Evolutionary conservation across 2,797 vertebrate genomes (phyloP), one percentile per base, ranked within the genome.

Genomic region (Dromococcyx pavoninus): DNA sequence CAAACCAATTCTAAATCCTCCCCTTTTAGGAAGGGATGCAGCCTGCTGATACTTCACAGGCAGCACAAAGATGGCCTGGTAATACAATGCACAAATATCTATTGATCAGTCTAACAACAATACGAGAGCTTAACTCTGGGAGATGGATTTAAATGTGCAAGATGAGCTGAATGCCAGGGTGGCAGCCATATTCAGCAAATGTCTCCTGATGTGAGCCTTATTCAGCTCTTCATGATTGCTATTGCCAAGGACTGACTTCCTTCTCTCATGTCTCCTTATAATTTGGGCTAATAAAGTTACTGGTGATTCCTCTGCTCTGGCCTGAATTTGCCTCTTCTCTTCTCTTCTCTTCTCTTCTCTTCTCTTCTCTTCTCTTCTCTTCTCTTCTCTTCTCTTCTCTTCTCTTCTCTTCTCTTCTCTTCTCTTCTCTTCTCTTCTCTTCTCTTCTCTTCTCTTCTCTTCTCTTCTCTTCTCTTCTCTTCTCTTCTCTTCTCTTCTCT

Each of bases 41-140:
- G 44, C 54, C 74, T 78, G 37, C 32, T 91, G 74, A 13, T 92
- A 58, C 81, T 93, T 92, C 79, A 60, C 10, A 89, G 86, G 70
- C 58, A 57, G 81, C 71, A 73, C 57, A 89, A 81, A 89, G 86
- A 53, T 33, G 32, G 61, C 33, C 51, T 33, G 23, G 69, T 37
- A 66, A 48, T 41, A 78, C 80, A 95, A 93, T 83, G 65, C 33
- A 77, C 46, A 33, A 17, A 0, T 92, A 95, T 94, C 94, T 91
- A 50, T 73, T 80, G 62, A 94, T 96, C 95, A 79, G 37, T 46
- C 61, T 87, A 79, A 71, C 37, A 88, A 71, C 60, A 94, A 27
- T 69, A 65, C 0, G 4, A 85, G 85, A 90, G 75, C 80, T 61
- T 80, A 90, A 71, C 65, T 72, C 70, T 70, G 32, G 44, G 67